Base-by-base conservation (phyloP, 2,888 invertebrate genomes). In the Boloria selene region DNA sequence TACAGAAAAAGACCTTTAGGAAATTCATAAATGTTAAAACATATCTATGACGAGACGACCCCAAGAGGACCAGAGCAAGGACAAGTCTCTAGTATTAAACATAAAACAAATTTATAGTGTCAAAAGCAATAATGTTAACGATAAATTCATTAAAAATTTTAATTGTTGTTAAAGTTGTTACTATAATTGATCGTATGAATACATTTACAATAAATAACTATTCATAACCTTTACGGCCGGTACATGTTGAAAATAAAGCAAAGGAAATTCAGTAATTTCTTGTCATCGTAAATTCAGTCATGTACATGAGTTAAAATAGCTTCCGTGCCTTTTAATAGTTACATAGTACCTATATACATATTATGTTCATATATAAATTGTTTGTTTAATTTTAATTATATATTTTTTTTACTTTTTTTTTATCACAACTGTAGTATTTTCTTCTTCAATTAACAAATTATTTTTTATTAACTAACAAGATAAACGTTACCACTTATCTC, bases 251-350 rank as follows among this genome's bases (percentile, higher is more conserved):
- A 66, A 70, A 59, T 66, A 68, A 71, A 70, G 68, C 65, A 55
- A 67, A 61, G 65, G 62, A 56, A 69, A 71, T 71, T 69, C 71
- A 71, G 67, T 66, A 72, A 73, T 73, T 72, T 68, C 70, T 71
- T 71, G 70, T 68, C 64, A 70, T 68, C 73, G 68, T 72, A 70
- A 72, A 72, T 68, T 70, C 67, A 59, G 65, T 66, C 61, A 64
- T 64, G 61, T 56, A 59, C 61, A 66, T 67, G 51, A 66, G 56
- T 62, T 62, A 60, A 67, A 69, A 63, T 38, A 58, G 59, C 55
- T 53, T 56, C 62, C 59, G 65, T 65, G 68, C 49, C 63, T 61
- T 72, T 72, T 68, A 63, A 58, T 56, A 38, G 38, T 42, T 64
- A 52, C 31, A 38, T 38, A 31, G 22, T 22, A 22, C 22, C 22